phyloP scores from a whole-genome alignment of 2,113 vertebrate species.

The Etia nguti region DNA sequence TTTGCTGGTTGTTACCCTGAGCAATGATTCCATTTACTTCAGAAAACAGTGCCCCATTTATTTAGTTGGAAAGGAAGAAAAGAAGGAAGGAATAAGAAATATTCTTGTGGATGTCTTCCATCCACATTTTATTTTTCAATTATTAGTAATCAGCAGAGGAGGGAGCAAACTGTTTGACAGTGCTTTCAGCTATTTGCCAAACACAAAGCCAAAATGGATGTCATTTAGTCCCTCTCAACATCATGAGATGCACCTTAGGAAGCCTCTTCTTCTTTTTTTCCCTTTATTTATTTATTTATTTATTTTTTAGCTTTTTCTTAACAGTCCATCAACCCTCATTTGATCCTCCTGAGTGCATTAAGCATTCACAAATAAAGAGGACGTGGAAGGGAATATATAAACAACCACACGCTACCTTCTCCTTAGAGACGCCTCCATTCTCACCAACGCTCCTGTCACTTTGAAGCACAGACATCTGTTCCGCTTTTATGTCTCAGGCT shows the following conservation, averaged over 20 bases:
- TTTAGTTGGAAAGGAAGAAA: background rate
- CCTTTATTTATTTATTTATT: background rate
- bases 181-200: conserved; percentile 44
- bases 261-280: background rate
- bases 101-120: conserved; percentile 40
- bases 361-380: conserved; percentile 40
- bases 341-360: conserved; percentile 38
- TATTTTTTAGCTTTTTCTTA: background rate
- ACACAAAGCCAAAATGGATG: conserved; percentile 33
- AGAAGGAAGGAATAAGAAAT: background rate
- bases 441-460: conserved; percentile 2
- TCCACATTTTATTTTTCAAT: conserved; percentile 26
- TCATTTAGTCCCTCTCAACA: background rate
- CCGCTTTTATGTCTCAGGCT: conserved; percentile 9
- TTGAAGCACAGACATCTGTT: conserved; percentile 31
- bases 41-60: conserved; percentile 52
- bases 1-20: conserved; percentile 79
- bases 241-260: background rate
- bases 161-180: conserved; percentile 23
- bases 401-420: background rate
- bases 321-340: conserved; percentile 47
- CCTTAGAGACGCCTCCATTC: conserved; percentile 15
- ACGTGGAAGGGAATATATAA: conserved; percentile 27
- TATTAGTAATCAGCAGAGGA: conserved; percentile 48
- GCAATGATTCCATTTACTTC: conserved; percentile 75